Evolutionary conservation across 2,797 vertebrate genomes (phyloP), one percentile per base, ranked within the genome.

Genomic region (Lagocephalus sceleratus): DNA sequence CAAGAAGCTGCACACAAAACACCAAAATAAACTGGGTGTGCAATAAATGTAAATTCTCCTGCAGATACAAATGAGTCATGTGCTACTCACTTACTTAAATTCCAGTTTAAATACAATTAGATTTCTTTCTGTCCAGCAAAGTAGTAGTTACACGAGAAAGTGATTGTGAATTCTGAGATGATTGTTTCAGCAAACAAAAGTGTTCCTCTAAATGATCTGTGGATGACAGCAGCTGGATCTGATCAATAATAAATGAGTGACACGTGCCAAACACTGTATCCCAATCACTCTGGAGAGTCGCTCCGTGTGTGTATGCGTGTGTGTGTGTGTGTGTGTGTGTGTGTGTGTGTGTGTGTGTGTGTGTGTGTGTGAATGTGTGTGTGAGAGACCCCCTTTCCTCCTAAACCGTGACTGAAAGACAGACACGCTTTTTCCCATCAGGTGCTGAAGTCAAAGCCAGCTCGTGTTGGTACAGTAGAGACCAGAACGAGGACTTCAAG

Each of bases 181-280:
- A 32, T 35, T 14, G 32, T 35, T 35, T 35, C 20, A 23, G n/a
- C 1, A 15, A 43, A 76, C 68, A 59, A 67, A 65, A 45, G 61
- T 63, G 63, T 72, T 35, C 75, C 54, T 72, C 75, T 75, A 76
- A 87, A 68, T 85, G 87, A 85, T 82, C 77, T 77, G 77, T 71
- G 57, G 83, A 81, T 63, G 76, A 82, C 63, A 82, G 84, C 85
- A 88, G 79, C 86, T 88, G 86, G 78, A 85, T 81, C 69, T 85
- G 79, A 88, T 89, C 84, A 88, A 89, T 89, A 86, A 89, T 89
- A 64, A 56, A 89, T 89, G 77, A 86, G 73, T 85, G 84, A 87
- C 87, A 88, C 84, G 83, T 86, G 84, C 85, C 86, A 88, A 77
- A 71, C 59, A 81, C 79, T 84, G 82, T 80, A 77, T 81, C 58